phyloP scores from a whole-genome alignment of 2,113 vertebrate species.

The Sceloporus undulatus region DNA sequence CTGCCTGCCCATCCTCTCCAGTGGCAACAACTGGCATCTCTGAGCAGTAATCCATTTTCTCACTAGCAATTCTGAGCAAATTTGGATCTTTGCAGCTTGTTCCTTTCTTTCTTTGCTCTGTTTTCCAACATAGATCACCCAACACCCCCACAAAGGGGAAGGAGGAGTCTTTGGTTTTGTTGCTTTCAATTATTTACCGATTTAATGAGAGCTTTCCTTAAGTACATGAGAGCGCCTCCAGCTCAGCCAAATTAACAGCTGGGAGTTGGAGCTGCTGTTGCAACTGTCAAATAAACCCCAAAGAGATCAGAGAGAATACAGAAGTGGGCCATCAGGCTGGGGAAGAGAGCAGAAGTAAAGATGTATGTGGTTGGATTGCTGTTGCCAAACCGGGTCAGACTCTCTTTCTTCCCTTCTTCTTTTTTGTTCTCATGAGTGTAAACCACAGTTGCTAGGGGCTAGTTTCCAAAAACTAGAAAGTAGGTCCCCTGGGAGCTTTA shows the following conservation, averaged over 20 bases:
- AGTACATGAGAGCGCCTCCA: not conserved
- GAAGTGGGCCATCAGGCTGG: not conserved
- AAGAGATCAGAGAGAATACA: not conserved
- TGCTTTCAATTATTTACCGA: conserved; percentile 4
- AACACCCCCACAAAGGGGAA: not conserved
- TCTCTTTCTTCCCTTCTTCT: too few relatives aligned
- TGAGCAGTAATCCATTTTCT: not conserved
- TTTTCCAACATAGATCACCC: not conserved
- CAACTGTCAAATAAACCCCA: not conserved
- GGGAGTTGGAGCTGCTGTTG: not conserved
- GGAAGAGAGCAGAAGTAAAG: not conserved
- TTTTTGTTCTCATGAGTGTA: not conserved
- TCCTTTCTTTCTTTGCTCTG: not conserved
- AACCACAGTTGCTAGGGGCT: too few relatives aligned
- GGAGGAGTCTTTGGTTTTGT: not conserved
- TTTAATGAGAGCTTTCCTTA: not conserved
- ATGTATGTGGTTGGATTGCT: not conserved
- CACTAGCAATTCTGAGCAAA: not conserved
- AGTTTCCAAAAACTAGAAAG: not conserved
- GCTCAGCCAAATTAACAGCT: not conserved
- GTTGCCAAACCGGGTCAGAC: too few relatives aligned
- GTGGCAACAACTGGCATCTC: not conserved
- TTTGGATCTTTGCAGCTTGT: not conserved
- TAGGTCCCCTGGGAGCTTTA: not conserved
- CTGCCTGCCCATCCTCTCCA: not conserved